Conservation (phyloP, 2,113 vertebrate species). For the Ptilonorhynchus violaceus region DNA sequence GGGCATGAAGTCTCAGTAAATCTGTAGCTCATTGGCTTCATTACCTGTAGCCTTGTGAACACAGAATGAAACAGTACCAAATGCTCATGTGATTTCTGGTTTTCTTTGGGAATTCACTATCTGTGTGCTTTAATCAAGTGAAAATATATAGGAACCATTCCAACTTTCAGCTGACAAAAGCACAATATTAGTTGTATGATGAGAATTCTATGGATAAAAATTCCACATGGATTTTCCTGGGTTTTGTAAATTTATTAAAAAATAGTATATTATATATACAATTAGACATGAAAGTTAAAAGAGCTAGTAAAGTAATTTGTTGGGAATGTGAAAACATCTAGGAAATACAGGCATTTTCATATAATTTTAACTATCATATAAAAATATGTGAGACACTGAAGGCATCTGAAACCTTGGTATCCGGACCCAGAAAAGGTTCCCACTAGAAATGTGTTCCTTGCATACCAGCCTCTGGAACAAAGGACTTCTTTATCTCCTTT, state of each 20-base stretch:
- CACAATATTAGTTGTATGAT: constrained; percentile 6
- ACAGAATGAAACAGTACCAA: neutral
- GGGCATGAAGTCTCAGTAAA: neutral
- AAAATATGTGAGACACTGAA: neutral
- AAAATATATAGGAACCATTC: constrained; percentile 10
- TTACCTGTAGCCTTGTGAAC: neutral
- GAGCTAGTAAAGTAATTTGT: neutral
- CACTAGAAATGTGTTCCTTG: neutral
- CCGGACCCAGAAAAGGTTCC: neutral
- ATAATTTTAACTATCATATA: neutral
- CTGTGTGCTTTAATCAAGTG: constrained; percentile 29
- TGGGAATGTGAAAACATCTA: neutral
- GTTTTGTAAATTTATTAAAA: constrained; percentile 46
- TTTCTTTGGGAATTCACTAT: constrained; percentile 12
- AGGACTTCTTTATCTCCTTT: neutral
- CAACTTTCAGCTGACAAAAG: neutral
- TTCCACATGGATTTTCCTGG: constrained; percentile 28
- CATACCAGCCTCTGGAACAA: neutral
- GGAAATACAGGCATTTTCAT: neutral
- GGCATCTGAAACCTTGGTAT: neutral
- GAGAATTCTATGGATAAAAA: constrained; percentile 5
- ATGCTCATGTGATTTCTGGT: neutral
- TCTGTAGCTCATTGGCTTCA: neutral
- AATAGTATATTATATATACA: neutral
- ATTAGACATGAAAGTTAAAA: constrained; percentile 25